These are phyloP conservation scores for Cyanoramphus novaezelandiae DNA, from an alignment of 2,113 vertebrate genomes.

Conservation along the genomic window DNA sequence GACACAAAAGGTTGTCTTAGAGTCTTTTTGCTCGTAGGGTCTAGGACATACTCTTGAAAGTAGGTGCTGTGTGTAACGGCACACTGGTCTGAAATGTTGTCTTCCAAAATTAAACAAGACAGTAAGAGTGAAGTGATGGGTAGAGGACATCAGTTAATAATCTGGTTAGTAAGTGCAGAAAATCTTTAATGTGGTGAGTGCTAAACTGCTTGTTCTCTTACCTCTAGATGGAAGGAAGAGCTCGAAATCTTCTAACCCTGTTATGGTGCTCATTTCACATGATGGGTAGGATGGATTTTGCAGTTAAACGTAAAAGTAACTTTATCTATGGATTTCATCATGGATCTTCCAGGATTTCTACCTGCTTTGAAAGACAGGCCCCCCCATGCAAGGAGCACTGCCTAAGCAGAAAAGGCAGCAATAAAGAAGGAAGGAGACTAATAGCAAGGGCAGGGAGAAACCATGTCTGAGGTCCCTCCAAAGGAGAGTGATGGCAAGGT, in stretches of 20 bases:
- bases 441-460: neutral
- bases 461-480: neutral
- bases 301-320: neutral
- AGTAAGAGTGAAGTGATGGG: neutral
- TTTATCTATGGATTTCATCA: neutral
- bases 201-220: neutral
- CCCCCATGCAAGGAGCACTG: neutral
- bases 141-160: neutral
- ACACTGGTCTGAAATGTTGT: neutral
- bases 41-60: neutral
- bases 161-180: neutral
- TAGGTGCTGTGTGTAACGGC: neutral
- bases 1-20: neutral
- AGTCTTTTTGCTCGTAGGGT: neutral
- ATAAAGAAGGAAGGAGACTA: neutral
- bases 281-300: neutral
- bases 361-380: neutral
- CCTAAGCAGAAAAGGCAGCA: neutral
- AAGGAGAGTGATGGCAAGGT: neutral
- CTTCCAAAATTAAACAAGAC: neutral
- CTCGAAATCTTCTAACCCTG: neutral
- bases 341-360: neutral
- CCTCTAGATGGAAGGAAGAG: neutral
- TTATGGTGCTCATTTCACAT: neutral
- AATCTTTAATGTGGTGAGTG: neutral